These are phyloP conservation scores for Zaprionus camerounensis DNA, from an alignment of 1,140 invertebrate species.

Conservation along the genomic window DNA sequence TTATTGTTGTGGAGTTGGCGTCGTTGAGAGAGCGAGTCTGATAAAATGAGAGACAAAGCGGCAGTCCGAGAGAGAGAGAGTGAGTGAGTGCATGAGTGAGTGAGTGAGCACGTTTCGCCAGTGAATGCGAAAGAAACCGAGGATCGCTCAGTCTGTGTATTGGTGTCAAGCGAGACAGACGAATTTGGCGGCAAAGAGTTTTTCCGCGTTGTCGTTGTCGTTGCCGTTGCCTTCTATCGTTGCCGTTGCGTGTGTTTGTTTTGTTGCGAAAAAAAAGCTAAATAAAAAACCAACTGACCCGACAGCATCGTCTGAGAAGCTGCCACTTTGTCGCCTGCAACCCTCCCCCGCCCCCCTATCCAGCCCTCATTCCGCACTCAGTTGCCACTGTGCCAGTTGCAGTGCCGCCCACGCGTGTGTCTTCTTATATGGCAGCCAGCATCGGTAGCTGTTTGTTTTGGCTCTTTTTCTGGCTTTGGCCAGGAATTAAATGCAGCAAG, in stretches of 20 bases:
- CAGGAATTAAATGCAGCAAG: conserved; percentile 44
- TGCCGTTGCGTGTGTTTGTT: conserved; percentile 32
- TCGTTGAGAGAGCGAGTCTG: not conserved
- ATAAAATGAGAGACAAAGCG: not conserved
- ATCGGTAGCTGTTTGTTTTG: conserved; percentile 59
- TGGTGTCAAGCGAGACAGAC: conserved; percentile 44
- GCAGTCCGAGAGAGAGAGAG: conserved; percentile 1
- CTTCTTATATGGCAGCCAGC: conserved; percentile 54
- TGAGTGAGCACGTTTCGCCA: conserved; percentile 10
- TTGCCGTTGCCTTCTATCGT: conserved; percentile 11
- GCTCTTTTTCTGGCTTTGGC: conserved; percentile 19
- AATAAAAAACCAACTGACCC: conserved; percentile 22
- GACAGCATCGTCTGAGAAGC: conserved; percentile 6
- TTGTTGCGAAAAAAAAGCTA: conserved; percentile 6
- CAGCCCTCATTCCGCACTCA: not conserved
- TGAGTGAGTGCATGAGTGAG: conserved; percentile 3
- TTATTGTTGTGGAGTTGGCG: conserved; percentile 22
- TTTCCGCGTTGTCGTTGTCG: conserved; percentile 15
- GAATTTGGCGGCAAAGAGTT: conserved; percentile 35
- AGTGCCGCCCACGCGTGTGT: conserved; percentile 44
- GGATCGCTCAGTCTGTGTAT: conserved; percentile 55
- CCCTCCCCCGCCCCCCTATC: not conserved
- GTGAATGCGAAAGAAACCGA: conserved; percentile 33
- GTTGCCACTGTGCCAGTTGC: conserved; percentile 17
- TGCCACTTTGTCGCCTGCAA: not conserved